Evolutionary conservation across 1,140 invertebrate genomes (phyloP).

Genomic region (Andrena cerasifolii): DNA sequence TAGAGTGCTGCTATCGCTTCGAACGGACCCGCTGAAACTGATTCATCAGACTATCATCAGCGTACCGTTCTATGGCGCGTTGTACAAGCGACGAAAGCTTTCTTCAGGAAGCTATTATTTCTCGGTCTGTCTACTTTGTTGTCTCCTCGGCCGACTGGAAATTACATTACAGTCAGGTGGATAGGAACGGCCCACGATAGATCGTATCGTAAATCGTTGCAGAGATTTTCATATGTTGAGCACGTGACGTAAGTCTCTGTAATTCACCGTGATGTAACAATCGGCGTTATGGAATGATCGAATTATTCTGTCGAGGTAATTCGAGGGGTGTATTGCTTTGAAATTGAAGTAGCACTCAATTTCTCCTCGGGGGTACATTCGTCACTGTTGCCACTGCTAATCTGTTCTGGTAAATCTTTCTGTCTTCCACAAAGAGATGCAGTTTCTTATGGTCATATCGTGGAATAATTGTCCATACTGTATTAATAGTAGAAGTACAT

Average conservation of each 20-base stretch:
- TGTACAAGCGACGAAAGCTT: background rate
- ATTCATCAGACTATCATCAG: background rate
- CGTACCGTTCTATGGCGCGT: no score
- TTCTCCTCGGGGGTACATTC: no score
- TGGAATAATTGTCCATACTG: no score
- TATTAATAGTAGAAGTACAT: no score
- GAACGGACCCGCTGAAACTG: background rate
- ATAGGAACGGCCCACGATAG: background rate
- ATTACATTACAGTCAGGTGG: background rate
- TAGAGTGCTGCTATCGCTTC: background rate
- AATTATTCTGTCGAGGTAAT: background rate
- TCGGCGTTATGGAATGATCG: background rate
- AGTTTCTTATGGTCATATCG: no score
- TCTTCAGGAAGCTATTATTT: conserved; percentile 21
- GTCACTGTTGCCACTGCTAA: no score
- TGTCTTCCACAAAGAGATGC: no score
- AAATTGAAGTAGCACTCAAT: no score
- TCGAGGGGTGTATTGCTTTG: no score
- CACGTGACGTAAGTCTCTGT: background rate
- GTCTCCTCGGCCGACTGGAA: background rate
- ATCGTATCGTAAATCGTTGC: background rate
- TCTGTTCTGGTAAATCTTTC: no score
- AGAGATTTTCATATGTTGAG: conserved; percentile 11
- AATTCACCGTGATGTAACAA: background rate
- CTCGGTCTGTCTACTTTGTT: conserved; percentile 9